Evolutionary conservation across 37 sponge, comb jelly and placozoan genomes (phyloP).

Genomic region (Aphrocallistes beatrix): DNA sequence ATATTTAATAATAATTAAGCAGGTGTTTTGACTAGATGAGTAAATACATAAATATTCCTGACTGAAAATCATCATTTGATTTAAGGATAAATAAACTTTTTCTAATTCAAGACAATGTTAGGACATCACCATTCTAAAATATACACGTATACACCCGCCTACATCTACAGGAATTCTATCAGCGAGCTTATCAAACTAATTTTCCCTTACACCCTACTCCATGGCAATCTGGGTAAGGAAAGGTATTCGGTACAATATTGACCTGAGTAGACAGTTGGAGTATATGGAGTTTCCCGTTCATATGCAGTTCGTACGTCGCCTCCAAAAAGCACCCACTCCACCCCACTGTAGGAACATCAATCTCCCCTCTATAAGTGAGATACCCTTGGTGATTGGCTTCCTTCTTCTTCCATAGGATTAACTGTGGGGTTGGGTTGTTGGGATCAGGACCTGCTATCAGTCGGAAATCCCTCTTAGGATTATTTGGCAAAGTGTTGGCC

Average conservation of each 20-base stretch:
- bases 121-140: background rate
- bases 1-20: no score
- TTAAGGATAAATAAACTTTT: no score
- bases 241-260: constrained; percentile 69
- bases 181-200: constrained; percentile 46
- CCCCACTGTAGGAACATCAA: constrained; percentile 39
- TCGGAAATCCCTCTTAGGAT: constrained; percentile 62
- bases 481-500: constrained; percentile 52
- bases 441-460: constrained; percentile 47
- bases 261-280: constrained; percentile 69
- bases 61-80: no score
- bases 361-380: constrained; percentile 37
- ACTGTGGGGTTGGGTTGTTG: constrained; percentile 38
- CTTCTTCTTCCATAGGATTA: constrained; percentile 52
- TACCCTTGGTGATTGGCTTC: constrained; percentile 29
- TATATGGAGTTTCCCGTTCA: background rate
- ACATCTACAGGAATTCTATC: no score
- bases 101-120: no score
- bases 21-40: no score
- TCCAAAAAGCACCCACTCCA: constrained; percentile 79
- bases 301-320: constrained; percentile 19
- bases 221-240: constrained; percentile 73
- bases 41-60: no score
- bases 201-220: constrained; percentile 52
- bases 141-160: background rate